A percentile compares a stretch with the other conserved stretches of the same genome.
Evolutionary conservation across 2,113 vertebrate species (phyloP).

Genomic region (Melanostigma gelatinosum): DNA sequence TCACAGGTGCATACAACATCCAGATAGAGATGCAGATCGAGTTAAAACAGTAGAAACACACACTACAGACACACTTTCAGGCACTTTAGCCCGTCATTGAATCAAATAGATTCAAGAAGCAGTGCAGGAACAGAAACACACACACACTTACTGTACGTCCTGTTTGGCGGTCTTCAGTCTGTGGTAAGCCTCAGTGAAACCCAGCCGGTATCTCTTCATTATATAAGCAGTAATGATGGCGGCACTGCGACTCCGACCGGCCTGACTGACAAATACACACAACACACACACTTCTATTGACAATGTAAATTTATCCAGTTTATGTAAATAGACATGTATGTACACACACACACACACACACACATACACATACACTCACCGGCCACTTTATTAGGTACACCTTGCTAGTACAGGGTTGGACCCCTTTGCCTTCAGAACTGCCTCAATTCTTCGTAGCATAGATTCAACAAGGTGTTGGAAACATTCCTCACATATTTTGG

Average conservation of each 20-base stretch:
- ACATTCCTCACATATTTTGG: too few relatives aligned
- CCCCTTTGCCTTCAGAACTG: too few relatives aligned
- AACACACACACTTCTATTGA: neutral
- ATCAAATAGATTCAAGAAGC: neutral
- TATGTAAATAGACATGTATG: too few relatives aligned
- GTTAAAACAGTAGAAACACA: neutral
- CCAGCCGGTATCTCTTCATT: conserved; percentile 88
- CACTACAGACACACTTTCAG: neutral
- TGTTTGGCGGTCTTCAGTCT: conserved; percentile 84
- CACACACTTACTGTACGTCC: conserved; percentile 86
- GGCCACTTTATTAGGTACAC: too few relatives aligned
- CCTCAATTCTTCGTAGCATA: too few relatives aligned
- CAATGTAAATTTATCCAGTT: neutral
- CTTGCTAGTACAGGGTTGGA: too few relatives aligned
- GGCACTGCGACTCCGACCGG: conserved; percentile 92
- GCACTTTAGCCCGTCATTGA: neutral
- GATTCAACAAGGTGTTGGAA: too few relatives aligned
- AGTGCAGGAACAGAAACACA: neutral
- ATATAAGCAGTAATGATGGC: conserved; percentile 90
- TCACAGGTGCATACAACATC: neutral
- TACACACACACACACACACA: too few relatives aligned
- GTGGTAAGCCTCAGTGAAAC: conserved; percentile 85
- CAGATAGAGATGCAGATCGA: neutral
- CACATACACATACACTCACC: too few relatives aligned
- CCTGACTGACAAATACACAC: conserved; percentile 82